These are phyloP conservation scores for Antheraea yamamai DNA, from an alignment of 2,888 invertebrate genomes.

Conservation along the genomic window DNA sequence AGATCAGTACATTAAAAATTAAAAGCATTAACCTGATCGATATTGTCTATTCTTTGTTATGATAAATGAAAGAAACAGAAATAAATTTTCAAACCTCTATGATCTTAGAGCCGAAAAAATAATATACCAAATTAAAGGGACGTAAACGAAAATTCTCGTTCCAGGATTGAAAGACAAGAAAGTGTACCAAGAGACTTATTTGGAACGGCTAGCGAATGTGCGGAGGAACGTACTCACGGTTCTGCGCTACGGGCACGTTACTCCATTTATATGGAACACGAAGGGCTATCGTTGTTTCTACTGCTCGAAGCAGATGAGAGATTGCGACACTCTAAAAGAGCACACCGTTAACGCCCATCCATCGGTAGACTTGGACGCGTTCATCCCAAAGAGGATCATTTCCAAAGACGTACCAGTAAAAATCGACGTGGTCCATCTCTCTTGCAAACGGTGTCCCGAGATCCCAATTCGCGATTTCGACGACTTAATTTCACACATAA, in stretches of 20 bases:
- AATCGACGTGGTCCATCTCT: constrained; percentile 53
- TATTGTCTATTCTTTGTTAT: not conserved
- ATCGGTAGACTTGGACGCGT: constrained; percentile 42
- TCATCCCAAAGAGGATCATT: constrained; percentile 53
- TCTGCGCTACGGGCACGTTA: constrained; percentile 56
- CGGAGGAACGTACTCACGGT: constrained; percentile 55
- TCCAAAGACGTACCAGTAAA: constrained; percentile 66
- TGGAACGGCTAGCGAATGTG: constrained; percentile 51
- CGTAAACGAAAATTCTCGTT: constrained; percentile 52
- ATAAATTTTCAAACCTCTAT: not conserved
- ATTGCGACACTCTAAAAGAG: constrained; percentile 51
- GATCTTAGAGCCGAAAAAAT: not conserved
- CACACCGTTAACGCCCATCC: constrained; percentile 51
- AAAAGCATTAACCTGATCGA: not conserved
- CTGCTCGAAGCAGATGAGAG: constrained; percentile 56
- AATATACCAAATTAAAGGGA: not conserved
- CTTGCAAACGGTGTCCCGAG: constrained; percentile 53
- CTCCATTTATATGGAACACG: constrained; percentile 66
- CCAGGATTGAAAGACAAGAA: constrained; percentile 51
- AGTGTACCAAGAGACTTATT: constrained; percentile 28
- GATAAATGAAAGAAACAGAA: not conserved
- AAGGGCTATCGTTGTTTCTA: constrained; percentile 65
- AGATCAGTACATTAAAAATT: no score
- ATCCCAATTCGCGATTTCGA: constrained; percentile 41
- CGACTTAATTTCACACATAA: constrained; percentile 54